Percentiles rank a stretch among this genome's conserved stretches.
Evolutionary conservation across 2,888 invertebrate species (phyloP).

Genomic region (Rugalucina vietnamica): DNA sequence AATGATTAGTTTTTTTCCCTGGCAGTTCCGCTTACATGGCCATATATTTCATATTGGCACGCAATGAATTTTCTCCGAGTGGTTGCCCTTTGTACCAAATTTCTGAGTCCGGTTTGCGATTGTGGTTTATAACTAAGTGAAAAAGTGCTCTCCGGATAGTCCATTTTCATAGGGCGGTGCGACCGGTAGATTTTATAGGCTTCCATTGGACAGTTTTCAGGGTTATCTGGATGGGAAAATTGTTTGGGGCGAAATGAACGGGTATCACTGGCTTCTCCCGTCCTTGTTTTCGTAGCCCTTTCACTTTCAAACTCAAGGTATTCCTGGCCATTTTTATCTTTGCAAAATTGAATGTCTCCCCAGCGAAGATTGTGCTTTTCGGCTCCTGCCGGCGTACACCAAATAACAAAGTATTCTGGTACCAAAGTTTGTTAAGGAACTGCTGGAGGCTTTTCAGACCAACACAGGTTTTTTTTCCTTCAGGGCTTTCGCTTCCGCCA

Average conservation of each 20-base stretch:
- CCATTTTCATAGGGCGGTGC: neutral
- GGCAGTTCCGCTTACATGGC: neutral
- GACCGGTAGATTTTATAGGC: neutral
- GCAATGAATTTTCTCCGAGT: slow-evolving; percentile 1
- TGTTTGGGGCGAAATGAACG: no score
- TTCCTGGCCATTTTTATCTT: neutral
- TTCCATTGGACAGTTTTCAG: slow-evolving; percentile 12
- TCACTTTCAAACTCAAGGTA: neutral
- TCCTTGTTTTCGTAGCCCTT: slow-evolving; percentile 8
- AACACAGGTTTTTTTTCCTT: neutral
- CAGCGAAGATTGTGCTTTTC: slow-evolving; percentile 9
- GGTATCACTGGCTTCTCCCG: neutral
- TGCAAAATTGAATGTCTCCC: neutral
- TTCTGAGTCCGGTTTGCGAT: neutral
- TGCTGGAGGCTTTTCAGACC: neutral
- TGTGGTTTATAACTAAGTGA: neutral
- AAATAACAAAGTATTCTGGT: slow-evolving; percentile 15
- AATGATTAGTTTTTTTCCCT: slow-evolving; percentile 13
- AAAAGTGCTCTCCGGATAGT: neutral
- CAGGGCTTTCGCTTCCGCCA: neutral
- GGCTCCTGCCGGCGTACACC: slow-evolving; percentile 2
- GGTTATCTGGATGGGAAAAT: neutral
- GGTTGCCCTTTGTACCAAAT: neutral
- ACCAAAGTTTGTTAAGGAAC: neutral
- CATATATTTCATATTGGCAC: slow-evolving; percentile 17